Evolutionary conservation across 2,888 invertebrate genomes (phyloP).

Genomic region (Lithophane socia): DNA sequence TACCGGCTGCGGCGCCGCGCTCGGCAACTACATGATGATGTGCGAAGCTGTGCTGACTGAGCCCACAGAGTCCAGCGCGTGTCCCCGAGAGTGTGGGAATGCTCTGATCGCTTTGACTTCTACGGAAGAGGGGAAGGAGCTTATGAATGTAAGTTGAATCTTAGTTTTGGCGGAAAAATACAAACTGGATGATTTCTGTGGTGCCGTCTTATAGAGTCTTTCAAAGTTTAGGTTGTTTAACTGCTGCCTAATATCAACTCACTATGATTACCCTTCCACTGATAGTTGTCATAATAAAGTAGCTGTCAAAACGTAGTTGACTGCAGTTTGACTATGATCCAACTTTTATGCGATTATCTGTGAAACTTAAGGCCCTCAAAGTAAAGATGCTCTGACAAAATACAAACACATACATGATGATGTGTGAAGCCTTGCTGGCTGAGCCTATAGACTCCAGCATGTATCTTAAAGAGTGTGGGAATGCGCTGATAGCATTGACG

Average conservation of each 20-base stretch:
- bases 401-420: conserved; percentile 93
- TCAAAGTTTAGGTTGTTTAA: not conserved
- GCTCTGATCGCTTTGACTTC: conserved; percentile 95
- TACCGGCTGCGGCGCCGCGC: conserved; percentile 94
- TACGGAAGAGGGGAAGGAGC: conserved; percentile 94
- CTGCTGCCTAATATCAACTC: no score
- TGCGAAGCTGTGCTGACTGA: conserved; percentile 93
- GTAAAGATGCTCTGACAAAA: not conserved
- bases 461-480: conserved; percentile 94
- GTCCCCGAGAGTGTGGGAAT: conserved; percentile 94
- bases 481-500: conserved; percentile 94
- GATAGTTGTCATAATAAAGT: no score
- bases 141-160: conserved; percentile 92
- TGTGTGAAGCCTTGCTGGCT: conserved; percentile 93
- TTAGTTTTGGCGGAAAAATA: not conserved
- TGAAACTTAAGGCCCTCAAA: no score
- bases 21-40: conserved; percentile 94
- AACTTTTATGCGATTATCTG: no score
- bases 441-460: conserved; percentile 83
- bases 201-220: not conserved
- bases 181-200: not conserved
- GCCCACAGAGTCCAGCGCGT: conserved; percentile 83
- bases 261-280: no score
- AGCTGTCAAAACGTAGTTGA: no score
- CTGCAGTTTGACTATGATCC: no score